A percentile compares a stretch with the other conserved stretches of the same genome.
phyloP scores from a whole-genome alignment of 2,797 vertebrate genomes.

The Pseudochirops cupreus region DNA sequence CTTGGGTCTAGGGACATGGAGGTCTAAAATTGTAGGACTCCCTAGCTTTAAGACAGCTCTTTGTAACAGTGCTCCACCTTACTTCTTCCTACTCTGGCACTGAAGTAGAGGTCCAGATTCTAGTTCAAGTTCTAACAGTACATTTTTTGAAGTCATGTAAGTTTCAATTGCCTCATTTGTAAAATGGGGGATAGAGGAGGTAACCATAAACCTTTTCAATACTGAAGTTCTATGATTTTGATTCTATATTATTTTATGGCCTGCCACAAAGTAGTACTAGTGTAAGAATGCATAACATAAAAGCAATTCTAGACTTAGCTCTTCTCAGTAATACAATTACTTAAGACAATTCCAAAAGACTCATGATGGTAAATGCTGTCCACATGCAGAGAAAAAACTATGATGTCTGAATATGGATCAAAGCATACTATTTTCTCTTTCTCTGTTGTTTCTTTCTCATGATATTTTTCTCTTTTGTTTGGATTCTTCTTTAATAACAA shows the following conservation, averaged over 20 bases:
- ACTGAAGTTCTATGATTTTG: slow-evolving; percentile 30
- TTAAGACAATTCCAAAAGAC: too few species aligned
- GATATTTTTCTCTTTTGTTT: too few species aligned
- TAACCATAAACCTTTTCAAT: not conserved
- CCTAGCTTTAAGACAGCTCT: not conserved
- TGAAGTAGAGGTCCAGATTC: not conserved
- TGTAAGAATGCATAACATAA: not conserved
- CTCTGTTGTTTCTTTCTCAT: too few species aligned
- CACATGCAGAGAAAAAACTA: too few species aligned
- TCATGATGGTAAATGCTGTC: too few species aligned
- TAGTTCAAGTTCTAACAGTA: slow-evolving; percentile 5
- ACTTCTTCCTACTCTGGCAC: not conserved
- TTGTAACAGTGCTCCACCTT: not conserved
- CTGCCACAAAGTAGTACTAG: not conserved
- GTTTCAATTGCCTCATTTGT: not conserved
- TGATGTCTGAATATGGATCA: too few species aligned
- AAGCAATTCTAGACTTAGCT: not conserved
- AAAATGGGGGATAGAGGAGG: slow-evolving; percentile 18
- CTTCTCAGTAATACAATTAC: too few species aligned
- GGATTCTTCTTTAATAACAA: too few species aligned
- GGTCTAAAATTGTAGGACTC: not conserved
- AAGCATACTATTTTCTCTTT: too few species aligned
- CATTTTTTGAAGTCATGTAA: slow-evolving; percentile 36
- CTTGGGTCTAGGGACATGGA: not conserved
- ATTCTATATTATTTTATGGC: slow-evolving; percentile 33